Evolutionary conservation across 2,888 invertebrate species (phyloP), one percentile per base, ranked within the genome.

Genomic region (Byasa hedistus): DNA sequence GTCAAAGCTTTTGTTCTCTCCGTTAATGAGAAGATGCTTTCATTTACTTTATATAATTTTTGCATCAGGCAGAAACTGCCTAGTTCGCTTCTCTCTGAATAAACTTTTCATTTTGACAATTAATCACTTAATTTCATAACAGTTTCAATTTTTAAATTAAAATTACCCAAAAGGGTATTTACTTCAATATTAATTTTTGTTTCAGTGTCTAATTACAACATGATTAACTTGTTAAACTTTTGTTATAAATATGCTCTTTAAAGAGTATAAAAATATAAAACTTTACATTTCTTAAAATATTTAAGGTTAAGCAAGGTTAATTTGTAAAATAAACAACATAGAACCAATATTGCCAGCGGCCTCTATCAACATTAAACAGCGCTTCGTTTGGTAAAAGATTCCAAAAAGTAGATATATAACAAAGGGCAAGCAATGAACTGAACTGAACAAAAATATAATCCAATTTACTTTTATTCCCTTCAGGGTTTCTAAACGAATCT

Each of bases 391-490:
- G 15, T 44, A 44, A 44, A 44, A 44, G 21, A 52, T 21, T 21
- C 15, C 21, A 10, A 52, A 21, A 52, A 52, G 52, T 22, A 22
- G 52, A n/a, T n/a, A 21, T 4, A 52, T 22, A 5, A 52, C 21
- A 24, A 60, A 51, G 54, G 36, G 24, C 57, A 44, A 44, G 17
- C 44, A 44, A 44, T 48, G 24, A 55, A 63, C 44, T 57, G 63
- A 56, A 57, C 63, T 57, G 63, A 56, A 57, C 63, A 48, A 63
- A 63, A 39, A 24, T 12, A 44, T 44, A 44, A 63, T 57, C 48
- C 48, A 63, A 62, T 62, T 62, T 56, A 62, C 56, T 55, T 55
- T 62, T 62, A 55, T 62, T 39, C 62, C 55, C 62, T 55, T 24
- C 44, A 22, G 55, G 22, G 32, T 12, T 15, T 44, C 44, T 36